A percentile compares a stretch with the other conserved stretches of the same genome.
phyloP scores from a whole-genome alignment of 1,140 invertebrate species.

The Laupala kohalensis region DNA sequence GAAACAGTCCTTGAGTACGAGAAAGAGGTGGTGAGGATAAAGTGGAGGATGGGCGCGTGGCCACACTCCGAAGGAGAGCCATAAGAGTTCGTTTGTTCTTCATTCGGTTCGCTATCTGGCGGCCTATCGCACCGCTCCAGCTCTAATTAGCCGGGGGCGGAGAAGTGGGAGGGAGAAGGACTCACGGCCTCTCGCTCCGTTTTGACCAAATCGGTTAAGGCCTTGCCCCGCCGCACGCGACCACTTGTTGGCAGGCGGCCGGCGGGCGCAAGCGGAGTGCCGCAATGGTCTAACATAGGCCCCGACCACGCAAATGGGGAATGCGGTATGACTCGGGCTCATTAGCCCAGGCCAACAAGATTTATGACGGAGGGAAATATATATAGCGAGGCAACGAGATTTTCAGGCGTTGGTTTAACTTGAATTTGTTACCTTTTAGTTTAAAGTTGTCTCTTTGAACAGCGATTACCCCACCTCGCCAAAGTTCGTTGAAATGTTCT shows the following conservation, averaged over 20 bases:
- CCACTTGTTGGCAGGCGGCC: background rate
- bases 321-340: background rate
- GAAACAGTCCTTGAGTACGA: too few relatives aligned
- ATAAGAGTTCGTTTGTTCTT: background rate
- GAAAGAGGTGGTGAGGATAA: background rate
- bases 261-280: too few relatives aligned
- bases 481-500: too few relatives aligned
- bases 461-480: too few relatives aligned
- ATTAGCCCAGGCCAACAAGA: background rate
- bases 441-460: too few relatives aligned
- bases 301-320: background rate
- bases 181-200: background rate
- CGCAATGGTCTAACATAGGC: background rate
- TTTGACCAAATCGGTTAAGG: background rate
- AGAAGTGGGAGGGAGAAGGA: background rate
- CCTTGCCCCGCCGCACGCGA: background rate
- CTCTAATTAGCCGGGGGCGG: background rate
- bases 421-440: too few relatives aligned
- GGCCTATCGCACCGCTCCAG: background rate
- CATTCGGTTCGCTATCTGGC: background rate
- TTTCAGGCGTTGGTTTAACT: too few relatives aligned
- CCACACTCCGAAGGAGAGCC: background rate
- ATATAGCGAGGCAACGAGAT: background rate
- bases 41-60: background rate
- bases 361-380: background rate